Base-by-base conservation (phyloP, 2,113 vertebrate species). In the Passer domesticus region DNA sequence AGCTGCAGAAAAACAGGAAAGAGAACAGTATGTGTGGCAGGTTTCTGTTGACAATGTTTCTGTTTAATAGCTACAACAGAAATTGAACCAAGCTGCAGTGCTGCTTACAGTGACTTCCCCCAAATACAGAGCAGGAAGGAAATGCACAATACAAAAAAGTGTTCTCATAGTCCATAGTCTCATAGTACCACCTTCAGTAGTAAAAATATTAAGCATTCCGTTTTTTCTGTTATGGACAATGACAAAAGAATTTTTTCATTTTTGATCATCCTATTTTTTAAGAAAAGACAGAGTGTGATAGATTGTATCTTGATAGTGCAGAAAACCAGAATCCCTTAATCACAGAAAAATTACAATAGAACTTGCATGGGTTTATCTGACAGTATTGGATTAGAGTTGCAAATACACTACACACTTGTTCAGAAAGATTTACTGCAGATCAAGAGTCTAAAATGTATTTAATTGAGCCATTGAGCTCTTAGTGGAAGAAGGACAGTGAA, bases 141-240 rank as follows among this genome's bases (percentile, higher is more conserved):
- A 92, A 70, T 64, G 64, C 2, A 3, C 63, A 68, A 49, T 41
- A 50, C 10, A 43, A 73, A 86, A 79, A 4, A 47, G 41, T 25
- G 4, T 76, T 94, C 8, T 69, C 2, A 18, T 21, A 62, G 22
- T 37, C 35, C 35, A 37, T 37, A 37, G 35, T 37, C 35, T 37
- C 35, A 37, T 37, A 37, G 35, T 37, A 37, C 35, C 35, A 62
- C n/a, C 16, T n/a, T 85, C 15, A 60, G 10, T 53, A 85, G 28
- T 15, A 76, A 58, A 81, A 89, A 39, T 75, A 44, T 7, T 53
- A 85, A 69, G 11, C 11, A 35, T 50, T 24, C 1, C 0, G 0
- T 35, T 83, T 70, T 74, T 79, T 66, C 52, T 80, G n/a, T 83
- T 9, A 18, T 13, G 5, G 16, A 37, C 15, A 68, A 10, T 52